Conservation (phyloP, 1,140 invertebrate genomes). For the Temnothorax nylanderi region DNA sequence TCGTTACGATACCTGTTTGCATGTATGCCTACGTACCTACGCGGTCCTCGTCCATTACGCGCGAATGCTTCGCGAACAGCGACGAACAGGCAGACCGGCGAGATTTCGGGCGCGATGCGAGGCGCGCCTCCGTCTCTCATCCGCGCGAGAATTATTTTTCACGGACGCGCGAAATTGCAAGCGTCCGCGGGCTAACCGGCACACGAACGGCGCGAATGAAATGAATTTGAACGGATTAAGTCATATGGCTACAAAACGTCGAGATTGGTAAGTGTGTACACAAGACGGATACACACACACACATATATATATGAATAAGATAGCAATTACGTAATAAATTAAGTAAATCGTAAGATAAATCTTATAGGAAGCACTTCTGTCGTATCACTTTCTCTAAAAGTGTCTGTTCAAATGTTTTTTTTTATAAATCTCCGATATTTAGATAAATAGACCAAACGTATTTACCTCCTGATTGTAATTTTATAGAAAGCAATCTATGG, state of each 20-base stretch:
- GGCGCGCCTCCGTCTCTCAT: neutral
- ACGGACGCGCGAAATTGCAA: constrained; percentile 16
- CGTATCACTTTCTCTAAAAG: neutral
- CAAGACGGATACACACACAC: neutral
- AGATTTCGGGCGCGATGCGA: constrained; percentile 27
- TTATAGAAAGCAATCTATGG: neutral
- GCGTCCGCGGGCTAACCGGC: neutral
- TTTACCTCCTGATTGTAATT: neutral
- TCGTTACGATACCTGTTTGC: constrained; percentile 73
- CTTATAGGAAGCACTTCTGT: neutral
- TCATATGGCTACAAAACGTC: neutral
- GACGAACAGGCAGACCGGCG: neutral
- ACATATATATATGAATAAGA: neutral
- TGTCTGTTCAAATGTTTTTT: neutral
- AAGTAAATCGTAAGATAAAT: neutral
- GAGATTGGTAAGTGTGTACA: neutral
- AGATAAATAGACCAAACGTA: neutral
- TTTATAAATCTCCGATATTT: neutral
- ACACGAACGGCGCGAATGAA: neutral
- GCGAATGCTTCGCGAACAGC: constrained; percentile 49
- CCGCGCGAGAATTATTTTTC: constrained; percentile 39
- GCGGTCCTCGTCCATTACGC: constrained; percentile 12
- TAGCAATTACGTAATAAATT: neutral
- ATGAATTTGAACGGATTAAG: neutral
- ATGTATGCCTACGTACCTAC: constrained; percentile 45